phyloP scores from a whole-genome alignment of 2,888 invertebrate species.

The Phlogophora meticulosa region DNA sequence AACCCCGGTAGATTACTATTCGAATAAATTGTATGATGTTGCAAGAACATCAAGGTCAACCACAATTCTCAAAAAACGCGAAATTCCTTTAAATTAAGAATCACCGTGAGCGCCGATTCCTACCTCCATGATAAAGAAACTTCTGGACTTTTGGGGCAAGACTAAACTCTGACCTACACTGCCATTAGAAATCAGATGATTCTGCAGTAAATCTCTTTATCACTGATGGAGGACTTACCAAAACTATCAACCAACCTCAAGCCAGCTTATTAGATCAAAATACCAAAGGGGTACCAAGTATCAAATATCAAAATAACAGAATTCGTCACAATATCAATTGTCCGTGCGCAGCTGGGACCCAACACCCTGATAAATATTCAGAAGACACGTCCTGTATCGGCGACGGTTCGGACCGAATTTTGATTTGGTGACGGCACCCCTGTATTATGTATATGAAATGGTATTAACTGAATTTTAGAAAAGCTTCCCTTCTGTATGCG shows the following conservation, averaged over 20 bases:
- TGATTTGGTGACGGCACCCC: slow-evolving; percentile 66
- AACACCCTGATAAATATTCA: slow-evolving; percentile 78
- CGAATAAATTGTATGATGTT: too few species aligned
- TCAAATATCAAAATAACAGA: slow-evolving; percentile 64
- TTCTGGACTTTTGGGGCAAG: neutral
- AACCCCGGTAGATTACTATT: too few species aligned
- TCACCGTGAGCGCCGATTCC: too few species aligned
- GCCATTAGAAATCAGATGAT: neutral
- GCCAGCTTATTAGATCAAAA: slow-evolving; percentile 51
- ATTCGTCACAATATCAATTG: slow-evolving; percentile 70
- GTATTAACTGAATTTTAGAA: slow-evolving; percentile 67
- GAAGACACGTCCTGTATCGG: slow-evolving; percentile 65
- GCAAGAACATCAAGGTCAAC: too few species aligned
- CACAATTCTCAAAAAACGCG: too few species aligned
- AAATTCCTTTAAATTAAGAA: too few species aligned
- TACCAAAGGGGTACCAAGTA: slow-evolving; percentile 28
- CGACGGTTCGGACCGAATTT: slow-evolving; percentile 67
- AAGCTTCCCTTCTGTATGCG: slow-evolving; percentile 12
- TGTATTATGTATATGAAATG: slow-evolving; percentile 65
- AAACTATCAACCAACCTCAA: neutral
- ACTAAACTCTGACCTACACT: neutral
- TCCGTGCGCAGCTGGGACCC: slow-evolving; percentile 67
- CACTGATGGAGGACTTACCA: neutral
- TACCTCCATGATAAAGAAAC: neutral
- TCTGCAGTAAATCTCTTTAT: neutral